Conservation (phyloP, 2,113 vertebrate species). For the Rhynchomys soricoides region DNA sequence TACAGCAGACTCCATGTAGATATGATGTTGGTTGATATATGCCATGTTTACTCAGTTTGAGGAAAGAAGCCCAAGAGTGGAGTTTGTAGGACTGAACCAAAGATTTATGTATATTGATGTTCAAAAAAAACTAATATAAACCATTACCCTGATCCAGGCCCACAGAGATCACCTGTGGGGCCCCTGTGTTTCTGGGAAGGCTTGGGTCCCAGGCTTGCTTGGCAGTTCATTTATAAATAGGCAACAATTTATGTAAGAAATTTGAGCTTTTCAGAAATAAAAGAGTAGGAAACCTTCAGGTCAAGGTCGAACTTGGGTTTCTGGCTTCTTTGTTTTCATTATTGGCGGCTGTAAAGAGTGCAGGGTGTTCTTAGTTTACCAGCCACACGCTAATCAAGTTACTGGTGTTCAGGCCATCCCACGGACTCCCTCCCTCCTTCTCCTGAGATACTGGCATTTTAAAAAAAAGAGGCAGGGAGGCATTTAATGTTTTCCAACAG, state of each 20-base stretch:
- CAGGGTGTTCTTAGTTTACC: slow-evolving; percentile 25
- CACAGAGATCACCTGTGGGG: neutral
- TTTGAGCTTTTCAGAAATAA: neutral
- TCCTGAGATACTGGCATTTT: neutral
- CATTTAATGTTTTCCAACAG: slow-evolving; percentile 33
- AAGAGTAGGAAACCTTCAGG: neutral
- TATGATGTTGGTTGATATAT: too few species aligned
- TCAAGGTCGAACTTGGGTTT: neutral
- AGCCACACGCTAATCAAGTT: slow-evolving; percentile 1
- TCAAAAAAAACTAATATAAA: neutral
- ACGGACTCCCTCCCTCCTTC: neutral
- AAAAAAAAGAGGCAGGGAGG: neutral
- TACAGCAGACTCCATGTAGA: neutral
- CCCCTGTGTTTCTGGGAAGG: neutral
- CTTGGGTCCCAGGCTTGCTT: neutral
- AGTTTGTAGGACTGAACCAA: too few species aligned
- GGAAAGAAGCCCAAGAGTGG: neutral
- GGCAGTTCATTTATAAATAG: neutral
- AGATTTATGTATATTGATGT: neutral
- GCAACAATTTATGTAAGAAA: neutral
- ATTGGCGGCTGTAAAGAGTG: neutral
- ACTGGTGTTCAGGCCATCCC: neutral
- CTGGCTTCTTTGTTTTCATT: slow-evolving; percentile 12
- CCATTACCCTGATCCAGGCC: neutral
- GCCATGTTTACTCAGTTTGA: neutral